phyloP scores from a whole-genome alignment of 35 echinoderm and acorn worm species.

The Amphiura filiformis region DNA sequence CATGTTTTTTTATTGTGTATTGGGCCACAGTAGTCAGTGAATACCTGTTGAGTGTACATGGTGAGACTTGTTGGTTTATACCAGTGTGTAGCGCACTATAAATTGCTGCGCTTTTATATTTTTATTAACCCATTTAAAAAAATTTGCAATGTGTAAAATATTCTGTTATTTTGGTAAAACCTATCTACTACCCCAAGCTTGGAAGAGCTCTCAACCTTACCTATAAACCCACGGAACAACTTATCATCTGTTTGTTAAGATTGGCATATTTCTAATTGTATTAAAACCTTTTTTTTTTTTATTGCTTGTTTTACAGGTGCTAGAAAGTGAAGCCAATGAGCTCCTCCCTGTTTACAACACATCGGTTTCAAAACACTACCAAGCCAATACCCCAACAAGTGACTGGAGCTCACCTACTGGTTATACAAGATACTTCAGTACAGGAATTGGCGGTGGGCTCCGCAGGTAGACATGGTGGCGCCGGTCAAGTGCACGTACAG shows the following conservation, averaged over 20 bases:
- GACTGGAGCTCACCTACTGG: conserved; percentile 89
- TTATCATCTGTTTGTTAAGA: neutral
- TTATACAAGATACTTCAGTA: conserved; percentile 17
- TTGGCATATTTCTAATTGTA: neutral
- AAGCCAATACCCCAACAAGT: conserved; percentile 53
- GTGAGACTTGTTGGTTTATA: no score
- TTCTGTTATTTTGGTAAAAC: neutral
- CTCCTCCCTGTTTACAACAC: conserved; percentile 89
- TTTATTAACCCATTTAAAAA: neutral
- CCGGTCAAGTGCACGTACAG: no score
- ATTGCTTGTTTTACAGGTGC: conserved; percentile 42
- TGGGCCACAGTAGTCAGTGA: no score
- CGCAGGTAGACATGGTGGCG: no score
- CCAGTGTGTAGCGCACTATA: no score
- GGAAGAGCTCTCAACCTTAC: neutral
- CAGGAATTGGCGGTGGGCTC: no score
- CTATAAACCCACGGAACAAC: neutral
- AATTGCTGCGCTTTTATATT: neutral
- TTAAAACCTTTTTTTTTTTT: neutral
- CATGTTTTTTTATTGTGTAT: no score
- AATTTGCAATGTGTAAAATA: neutral
- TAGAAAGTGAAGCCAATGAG: conserved; percentile 91
- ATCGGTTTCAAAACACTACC: conserved; percentile 68
- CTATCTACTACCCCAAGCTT: neutral
- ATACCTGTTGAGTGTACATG: no score